These are phyloP conservation scores for Heliornis fulica DNA, from an alignment of 2,113 vertebrate species.

Conservation along the genomic window DNA sequence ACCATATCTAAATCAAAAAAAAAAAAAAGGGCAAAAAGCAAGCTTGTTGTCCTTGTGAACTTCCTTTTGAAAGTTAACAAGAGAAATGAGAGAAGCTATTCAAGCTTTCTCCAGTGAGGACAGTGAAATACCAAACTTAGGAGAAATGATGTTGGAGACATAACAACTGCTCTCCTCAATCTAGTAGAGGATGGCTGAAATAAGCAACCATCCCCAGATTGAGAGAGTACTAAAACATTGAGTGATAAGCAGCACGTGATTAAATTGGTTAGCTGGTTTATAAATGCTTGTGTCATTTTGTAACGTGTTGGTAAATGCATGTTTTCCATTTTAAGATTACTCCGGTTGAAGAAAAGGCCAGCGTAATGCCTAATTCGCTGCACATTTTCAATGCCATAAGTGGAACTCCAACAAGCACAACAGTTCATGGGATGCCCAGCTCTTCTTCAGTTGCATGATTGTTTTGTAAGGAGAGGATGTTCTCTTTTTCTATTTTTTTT, in stretches of 20 bases:
- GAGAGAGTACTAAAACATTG: background rate
- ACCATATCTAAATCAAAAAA: background rate
- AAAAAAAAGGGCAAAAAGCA: background rate
- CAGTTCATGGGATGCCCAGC: constrained; percentile 92
- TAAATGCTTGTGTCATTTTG: background rate
- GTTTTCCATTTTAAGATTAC: constrained; percentile 81
- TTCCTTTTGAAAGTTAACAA: background rate
- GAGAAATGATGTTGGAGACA: background rate
- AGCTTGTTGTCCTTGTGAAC: background rate
- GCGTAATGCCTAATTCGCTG: constrained; percentile 87
- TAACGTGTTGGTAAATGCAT: background rate
- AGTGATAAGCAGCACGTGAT: accelerated
- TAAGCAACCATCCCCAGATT: background rate
- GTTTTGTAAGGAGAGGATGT: background rate
- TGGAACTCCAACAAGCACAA: constrained; percentile 91
- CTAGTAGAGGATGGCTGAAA: background rate
- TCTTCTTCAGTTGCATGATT: constrained; percentile 92
- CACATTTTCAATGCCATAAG: constrained; percentile 99
- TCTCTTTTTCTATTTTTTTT: background rate
- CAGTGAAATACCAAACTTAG: background rate
- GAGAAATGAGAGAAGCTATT: background rate
- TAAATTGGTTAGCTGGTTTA: background rate
- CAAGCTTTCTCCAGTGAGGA: background rate
- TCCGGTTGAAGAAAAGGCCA: constrained; percentile 91
- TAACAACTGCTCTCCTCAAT: background rate